Base-by-base conservation (phyloP, 2,113 vertebrate species). In the Rhynchomys soricoides region DNA sequence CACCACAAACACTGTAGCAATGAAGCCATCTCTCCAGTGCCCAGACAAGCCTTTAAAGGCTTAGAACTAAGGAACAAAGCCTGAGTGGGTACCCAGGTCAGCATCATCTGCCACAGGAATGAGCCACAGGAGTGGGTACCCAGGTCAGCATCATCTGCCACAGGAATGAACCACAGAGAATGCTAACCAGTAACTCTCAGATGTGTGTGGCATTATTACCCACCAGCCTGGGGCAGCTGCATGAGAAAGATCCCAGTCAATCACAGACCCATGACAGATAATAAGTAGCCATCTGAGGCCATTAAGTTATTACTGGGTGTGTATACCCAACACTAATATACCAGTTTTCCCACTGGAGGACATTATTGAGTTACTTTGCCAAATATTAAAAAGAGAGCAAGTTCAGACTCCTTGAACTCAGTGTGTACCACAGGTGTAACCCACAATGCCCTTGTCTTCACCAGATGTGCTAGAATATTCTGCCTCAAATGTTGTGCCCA, bases 51-150 rank as follows among this genome's bases (percentile, higher is more conserved):
- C 48, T 68, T 62, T 29, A 40, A 40, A 37, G 4, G 17, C 34
- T 29, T 1, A 90, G 50, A 78, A 40, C 59, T 24, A 57, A 37
- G 31, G 17, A 75, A 34, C 24, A 50, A 62, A 31, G 2, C 16
- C 21, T 0, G 29, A 9, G 12, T 9, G 16, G 22, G 15, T 7
- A 5, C 31, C 31, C 8, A 17, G 5, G 12, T 6, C 40, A 13
- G 0, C 26, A 10, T 24, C 13, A 12, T 19, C 26, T 0, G 6
- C 55, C 64, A 2, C 2, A 34, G 37, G 11, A 19, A 7, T 4
- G 70, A 50, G 66, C 22, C 29, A 17, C 10, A n/a, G n/a, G 29
- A 9, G 12, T 9, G 16, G 22, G 15, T 7, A 5, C 31, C 31
- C 8, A 17, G 5, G 12, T 6, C 40, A 13, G 0, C 26, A 10